phyloP scores from a whole-genome alignment of 1,140 invertebrate genomes.

The Caenorhabditis inopinata region DNA sequence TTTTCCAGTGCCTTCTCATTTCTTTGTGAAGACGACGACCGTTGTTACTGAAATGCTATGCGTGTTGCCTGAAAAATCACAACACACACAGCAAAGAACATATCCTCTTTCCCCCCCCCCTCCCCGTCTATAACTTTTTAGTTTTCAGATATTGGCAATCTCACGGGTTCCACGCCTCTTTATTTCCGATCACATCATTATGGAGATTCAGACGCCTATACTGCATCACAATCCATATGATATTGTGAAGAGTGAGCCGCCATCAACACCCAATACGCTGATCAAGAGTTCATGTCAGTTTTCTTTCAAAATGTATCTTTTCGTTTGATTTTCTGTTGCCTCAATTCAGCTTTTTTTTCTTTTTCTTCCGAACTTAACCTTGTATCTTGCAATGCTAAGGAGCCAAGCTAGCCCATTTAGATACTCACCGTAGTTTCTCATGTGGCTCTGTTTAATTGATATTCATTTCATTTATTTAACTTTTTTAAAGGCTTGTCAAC shows the following conservation, averaged over 20 bases:
- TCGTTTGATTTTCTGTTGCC: background rate
- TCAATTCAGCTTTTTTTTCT: background rate
- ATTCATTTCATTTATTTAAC: too few relatives aligned
- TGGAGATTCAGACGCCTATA: conserved; percentile 17
- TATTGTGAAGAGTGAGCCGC: conserved; percentile 5
- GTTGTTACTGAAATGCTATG: too few relatives aligned
- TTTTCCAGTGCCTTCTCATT: background rate
- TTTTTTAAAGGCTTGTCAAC: too few relatives aligned
- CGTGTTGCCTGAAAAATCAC: too few relatives aligned
- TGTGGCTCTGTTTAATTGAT: too few relatives aligned
- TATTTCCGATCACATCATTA: background rate
- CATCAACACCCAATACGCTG: background rate
- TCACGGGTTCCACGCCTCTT: background rate
- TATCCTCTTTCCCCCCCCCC: too few relatives aligned
- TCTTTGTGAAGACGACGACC: background rate
- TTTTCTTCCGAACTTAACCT: too few relatives aligned
- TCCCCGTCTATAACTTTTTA: background rate
- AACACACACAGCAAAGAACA: too few relatives aligned
- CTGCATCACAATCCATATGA: conserved; percentile 5
- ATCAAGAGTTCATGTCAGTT: conserved; percentile 26
- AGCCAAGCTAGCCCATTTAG: too few relatives aligned
- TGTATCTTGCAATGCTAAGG: too few relatives aligned
- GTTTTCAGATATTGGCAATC: conserved; percentile 17
- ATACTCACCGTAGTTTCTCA: too few relatives aligned
- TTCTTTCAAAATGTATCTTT: background rate